Percentiles rank a stretch among this genome's conserved stretches.
Evolutionary conservation across 2,888 invertebrate species (phyloP).

Genomic region (Diplolepis rosae): DNA sequence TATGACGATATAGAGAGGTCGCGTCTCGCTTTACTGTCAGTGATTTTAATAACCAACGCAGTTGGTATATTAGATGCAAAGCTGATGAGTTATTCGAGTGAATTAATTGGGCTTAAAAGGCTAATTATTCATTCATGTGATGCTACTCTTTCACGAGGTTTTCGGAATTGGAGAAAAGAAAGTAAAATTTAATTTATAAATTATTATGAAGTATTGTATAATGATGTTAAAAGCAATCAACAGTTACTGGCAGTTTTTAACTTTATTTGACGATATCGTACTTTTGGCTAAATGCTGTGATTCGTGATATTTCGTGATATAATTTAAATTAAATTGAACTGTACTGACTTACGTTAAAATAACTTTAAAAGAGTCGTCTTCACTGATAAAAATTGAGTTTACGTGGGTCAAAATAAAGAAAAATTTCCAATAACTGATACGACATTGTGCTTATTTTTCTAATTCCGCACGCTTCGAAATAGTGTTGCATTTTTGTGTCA

Average conservation of each 20-base stretch:
- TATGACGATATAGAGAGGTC: constrained; percentile 47
- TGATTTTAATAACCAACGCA: background rate
- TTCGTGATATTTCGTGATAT: constrained; percentile 12
- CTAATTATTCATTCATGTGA: constrained; percentile 9
- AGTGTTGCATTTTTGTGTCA: background rate
- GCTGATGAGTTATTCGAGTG: background rate
- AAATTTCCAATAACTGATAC: constrained; percentile 10
- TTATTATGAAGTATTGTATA: background rate
- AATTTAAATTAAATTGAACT: constrained; percentile 2
- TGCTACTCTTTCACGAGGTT: background rate
- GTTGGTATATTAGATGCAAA: background rate
- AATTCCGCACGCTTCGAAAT: background rate
- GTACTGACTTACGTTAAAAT: background rate
- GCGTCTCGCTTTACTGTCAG: background rate
- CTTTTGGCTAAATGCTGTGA: background rate
- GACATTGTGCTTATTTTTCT: background rate
- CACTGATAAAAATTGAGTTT: background rate
- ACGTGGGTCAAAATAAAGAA: background rate
- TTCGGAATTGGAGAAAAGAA: constrained; percentile 6
- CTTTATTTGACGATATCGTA: background rate
- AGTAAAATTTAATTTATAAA: background rate
- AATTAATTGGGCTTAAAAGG: background rate
- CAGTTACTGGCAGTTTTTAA: background rate
- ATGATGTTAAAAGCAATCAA: background rate
- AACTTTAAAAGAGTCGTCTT: background rate